Conservation (phyloP, 92 coral and sea anemone species). For the Epizoanthus fatuus region DNA sequence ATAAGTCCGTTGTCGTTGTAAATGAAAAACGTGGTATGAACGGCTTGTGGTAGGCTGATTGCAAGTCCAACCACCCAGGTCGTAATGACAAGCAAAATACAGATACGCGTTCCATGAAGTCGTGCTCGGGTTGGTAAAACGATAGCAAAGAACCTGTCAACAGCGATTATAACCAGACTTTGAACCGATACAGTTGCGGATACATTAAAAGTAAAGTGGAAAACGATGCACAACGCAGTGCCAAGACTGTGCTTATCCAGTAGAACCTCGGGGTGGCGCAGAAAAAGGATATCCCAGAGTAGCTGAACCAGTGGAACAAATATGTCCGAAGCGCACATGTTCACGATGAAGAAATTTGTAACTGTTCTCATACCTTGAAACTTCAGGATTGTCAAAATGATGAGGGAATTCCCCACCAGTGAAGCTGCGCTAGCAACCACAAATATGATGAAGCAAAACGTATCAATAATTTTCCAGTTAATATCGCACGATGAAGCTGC, state of each 20-base stretch:
- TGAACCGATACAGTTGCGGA: constrained; percentile 32
- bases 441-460: constrained; percentile 18
- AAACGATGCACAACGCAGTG: constrained; percentile 20
- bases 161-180: constrained; percentile 18
- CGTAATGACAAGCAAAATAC: not conserved
- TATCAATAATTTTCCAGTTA: constrained; percentile 20
- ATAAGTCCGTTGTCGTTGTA: not conserved
- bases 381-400: constrained; percentile 16
- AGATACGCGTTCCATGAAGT: not conserved
- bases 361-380: constrained; percentile 3
- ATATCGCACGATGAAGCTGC: not conserved
- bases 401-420: constrained; percentile 24
- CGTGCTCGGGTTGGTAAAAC: constrained; percentile 27
- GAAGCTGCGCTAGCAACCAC: constrained; percentile 4
- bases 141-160: constrained; percentile 38
- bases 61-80: constrained; percentile 22
- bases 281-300: constrained; percentile 10
- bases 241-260: not conserved
- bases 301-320: constrained; percentile 7
- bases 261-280: constrained; percentile 8
- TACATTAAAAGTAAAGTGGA: not conserved
- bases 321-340: constrained; percentile 33
- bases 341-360: constrained; percentile 20
- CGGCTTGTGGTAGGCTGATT: constrained; percentile 22
- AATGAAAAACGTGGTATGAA: constrained; percentile 10